These are phyloP conservation scores for Entelurus aequoreus DNA, from an alignment of 2,113 vertebrate species.

Conservation along the genomic window DNA sequence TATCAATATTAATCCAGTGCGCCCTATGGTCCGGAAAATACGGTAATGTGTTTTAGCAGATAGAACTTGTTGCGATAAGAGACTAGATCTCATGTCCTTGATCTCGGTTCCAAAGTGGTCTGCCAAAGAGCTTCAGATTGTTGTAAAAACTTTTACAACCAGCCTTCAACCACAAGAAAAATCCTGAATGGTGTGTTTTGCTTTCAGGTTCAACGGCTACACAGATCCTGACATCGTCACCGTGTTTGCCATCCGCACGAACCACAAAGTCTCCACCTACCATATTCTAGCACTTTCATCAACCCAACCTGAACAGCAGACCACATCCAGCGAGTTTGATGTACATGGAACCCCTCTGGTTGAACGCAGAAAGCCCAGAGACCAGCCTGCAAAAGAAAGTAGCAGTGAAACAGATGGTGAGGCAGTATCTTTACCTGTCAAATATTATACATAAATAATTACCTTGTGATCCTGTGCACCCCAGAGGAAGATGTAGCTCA, in stretches of 20 bases:
- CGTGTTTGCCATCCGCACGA: constrained; percentile 76
- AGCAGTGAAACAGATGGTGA: constrained; percentile 23
- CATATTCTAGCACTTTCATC: constrained; percentile 59
- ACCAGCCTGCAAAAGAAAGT: constrained; percentile 33
- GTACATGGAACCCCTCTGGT: neutral
- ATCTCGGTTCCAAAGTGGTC: no score
- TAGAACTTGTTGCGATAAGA: no score
- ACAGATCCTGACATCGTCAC: constrained; percentile 69
- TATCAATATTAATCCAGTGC: no score
- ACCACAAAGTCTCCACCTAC: constrained; percentile 80
- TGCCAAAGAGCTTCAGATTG: no score
- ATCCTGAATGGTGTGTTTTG: neutral
- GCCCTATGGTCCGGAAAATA: no score
- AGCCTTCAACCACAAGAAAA: neutral
- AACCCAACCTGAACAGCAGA: constrained; percentile 26
- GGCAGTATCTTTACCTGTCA: neutral
- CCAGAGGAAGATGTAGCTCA: constrained; percentile 33
- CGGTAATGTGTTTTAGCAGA: no score
- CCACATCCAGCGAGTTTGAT: neutral
- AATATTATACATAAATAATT: neutral
- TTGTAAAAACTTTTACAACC: neutral
- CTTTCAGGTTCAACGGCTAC: constrained; percentile 72
- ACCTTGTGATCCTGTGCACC: neutral
- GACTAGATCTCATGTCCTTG: no score
- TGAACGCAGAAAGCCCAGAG: constrained; percentile 35